These are phyloP conservation scores for Pangasius djambal DNA, from an alignment of 2,797 vertebrate genomes.

Conservation along the genomic window DNA sequence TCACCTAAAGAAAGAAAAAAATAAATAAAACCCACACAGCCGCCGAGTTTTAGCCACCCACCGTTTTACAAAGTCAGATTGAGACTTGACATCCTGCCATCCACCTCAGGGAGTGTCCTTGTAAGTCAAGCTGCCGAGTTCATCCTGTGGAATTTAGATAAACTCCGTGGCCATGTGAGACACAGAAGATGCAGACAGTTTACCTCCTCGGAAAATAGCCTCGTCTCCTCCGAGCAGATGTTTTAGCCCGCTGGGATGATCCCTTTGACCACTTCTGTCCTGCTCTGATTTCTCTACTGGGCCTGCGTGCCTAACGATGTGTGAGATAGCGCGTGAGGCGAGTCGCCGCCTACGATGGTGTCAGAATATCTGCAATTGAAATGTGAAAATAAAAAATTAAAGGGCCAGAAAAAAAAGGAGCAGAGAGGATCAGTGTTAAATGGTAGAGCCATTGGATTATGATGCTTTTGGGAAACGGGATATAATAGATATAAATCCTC, in stretches of 20 bases:
- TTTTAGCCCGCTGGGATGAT: slow-evolving; percentile 15
- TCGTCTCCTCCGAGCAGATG: slow-evolving; percentile 17
- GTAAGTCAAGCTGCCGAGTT: slow-evolving; percentile 42
- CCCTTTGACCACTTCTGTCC: slow-evolving; percentile 14
- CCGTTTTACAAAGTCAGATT: slow-evolving; percentile 65
- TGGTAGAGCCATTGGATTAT: neutral
- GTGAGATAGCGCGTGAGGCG: neutral
- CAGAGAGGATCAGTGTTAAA: neutral
- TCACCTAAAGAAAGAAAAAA: slow-evolving; percentile 5
- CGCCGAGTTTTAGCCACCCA: slow-evolving; percentile 49
- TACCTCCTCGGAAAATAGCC: slow-evolving; percentile 1
- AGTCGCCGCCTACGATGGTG: neutral
- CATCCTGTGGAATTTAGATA: slow-evolving; percentile 13
- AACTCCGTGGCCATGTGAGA: slow-evolving; percentile 24
- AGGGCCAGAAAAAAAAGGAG: neutral
- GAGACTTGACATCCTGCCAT: slow-evolving; percentile 66
- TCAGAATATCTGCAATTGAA: neutral
- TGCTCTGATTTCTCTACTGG: slow-evolving; percentile 15
- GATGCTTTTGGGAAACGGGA: neutral
- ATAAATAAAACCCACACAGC: slow-evolving; percentile 37
- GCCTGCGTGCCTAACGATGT: neutral
- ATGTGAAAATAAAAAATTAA: neutral
- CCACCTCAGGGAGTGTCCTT: slow-evolving; percentile 57
- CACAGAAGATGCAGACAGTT: neutral
- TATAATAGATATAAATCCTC: neutral